phyloP scores from a whole-genome alignment of 2,113 vertebrate species.

The Odontesthes bonariensis region DNA sequence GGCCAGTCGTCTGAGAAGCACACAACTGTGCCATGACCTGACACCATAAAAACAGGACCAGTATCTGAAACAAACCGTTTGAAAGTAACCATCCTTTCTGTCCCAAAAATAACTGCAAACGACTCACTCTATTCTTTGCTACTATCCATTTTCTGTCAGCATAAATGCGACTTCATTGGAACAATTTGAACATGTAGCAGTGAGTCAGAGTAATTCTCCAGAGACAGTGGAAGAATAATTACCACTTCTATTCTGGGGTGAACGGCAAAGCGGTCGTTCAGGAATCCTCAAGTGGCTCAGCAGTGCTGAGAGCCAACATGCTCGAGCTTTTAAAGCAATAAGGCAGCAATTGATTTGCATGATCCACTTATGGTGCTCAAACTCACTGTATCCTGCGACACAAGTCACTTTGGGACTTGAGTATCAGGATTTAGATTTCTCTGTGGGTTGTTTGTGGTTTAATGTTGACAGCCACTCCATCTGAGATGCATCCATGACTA shows the following conservation, averaged over 20 bases:
- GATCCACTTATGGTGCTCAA: constrained; percentile 48
- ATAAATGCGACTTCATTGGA: constrained; percentile 30
- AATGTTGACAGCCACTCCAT: not conserved
- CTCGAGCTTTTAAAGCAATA: constrained; percentile 45
- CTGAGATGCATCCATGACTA: not conserved
- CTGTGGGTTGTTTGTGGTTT: not conserved
- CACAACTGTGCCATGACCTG: too few relatives aligned
- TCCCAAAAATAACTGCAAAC: not conserved
- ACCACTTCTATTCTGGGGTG: constrained; percentile 52
- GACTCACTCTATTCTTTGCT: constrained; percentile 6
- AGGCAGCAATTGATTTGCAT: constrained; percentile 53
- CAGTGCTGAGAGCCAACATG: constrained; percentile 38
- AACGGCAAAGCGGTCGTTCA: constrained; percentile 45
- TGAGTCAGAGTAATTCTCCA: constrained; percentile 45
- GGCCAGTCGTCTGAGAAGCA: not conserved
- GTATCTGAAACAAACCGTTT: not conserved
- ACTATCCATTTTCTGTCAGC: constrained; percentile 4
- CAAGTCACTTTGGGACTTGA: constrained; percentile 9
- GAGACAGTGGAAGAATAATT: constrained; percentile 63
- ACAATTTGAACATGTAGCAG: constrained; percentile 29
- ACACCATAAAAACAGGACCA: not conserved
- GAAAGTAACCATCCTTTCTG: not conserved
- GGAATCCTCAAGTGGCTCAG: constrained; percentile 58
- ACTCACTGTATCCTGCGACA: constrained; percentile 9
- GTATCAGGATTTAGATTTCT: not conserved